Percentiles rank a stretch among this genome's conserved stretches.
These are phyloP conservation scores for Erebia aethiops DNA, from an alignment of 2,888 invertebrate species.

Conservation along the genomic window DNA sequence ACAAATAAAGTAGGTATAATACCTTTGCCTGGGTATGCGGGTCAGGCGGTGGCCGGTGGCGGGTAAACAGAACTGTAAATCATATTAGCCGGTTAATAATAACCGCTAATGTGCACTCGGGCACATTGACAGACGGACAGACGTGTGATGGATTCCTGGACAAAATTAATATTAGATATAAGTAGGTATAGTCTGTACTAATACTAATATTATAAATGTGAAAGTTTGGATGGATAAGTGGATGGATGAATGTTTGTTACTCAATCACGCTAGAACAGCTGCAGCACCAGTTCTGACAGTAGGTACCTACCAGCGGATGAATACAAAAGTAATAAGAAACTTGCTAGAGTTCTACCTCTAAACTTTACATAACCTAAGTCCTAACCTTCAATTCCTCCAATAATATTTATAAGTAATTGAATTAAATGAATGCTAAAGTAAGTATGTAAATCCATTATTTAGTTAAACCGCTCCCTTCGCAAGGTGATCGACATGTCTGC, in stretches of 20 bases:
- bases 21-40: conserved; percentile 33
- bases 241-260: no score
- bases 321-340: no score
- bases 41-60: conserved; percentile 14
- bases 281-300: no score
- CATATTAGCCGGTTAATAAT: conserved; percentile 29
- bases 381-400: neutral
- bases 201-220: no score
- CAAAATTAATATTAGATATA: neutral
- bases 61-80: conserved; percentile 34
- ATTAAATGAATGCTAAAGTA: conserved; percentile 17
- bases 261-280: no score
- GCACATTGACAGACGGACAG: conserved; percentile 30
- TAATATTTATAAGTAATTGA: neutral
- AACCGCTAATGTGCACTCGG: conserved; percentile 30
- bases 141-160: conserved; percentile 12
- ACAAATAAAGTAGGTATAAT: no score
- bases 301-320: no score
- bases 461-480: conserved; percentile 30
- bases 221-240: no score
- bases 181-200: no score
- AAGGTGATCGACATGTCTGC: conserved; percentile 39
- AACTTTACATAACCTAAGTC: neutral
- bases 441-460: conserved; percentile 28
- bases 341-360: no score